Evolutionary conservation across 1,140 invertebrate genomes (phyloP), one percentile per base, ranked within the genome.

Genomic region (Psix sp.): DNA sequence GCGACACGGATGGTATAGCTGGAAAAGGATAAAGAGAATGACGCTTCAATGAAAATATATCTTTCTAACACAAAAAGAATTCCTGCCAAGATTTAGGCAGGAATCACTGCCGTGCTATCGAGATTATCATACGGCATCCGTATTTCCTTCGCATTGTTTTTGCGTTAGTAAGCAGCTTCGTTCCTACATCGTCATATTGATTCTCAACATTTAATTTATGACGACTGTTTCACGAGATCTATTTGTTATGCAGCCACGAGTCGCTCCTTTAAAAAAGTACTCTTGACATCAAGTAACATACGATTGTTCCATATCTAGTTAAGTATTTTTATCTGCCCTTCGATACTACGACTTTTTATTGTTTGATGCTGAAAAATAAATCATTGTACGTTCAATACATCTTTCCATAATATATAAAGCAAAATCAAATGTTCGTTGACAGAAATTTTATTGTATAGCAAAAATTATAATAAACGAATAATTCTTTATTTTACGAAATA

Each of bases 21-120:
- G 15, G 42, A 29, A n/a, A 48, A 48, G 62, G 40, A 63, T 57
- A 56, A 62, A 52, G 60, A 24, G 35, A 67, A 56, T 45, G 56
- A 57, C 40, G 63, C 49, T 63, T 52, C 60, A 66, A 68, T 75
- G 59, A 71, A 78, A 78, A 77, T 76, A 73, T 72, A 75, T 73
- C 71, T 74, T 70, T 51, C 66, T 80, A 79, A 75, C 72, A 68
- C 46, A 36, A 36, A 66, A 77, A 70, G 70, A 70, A 77, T 77
- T 54, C 49, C 31, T 65, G 43, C 49, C 35, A 59, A 67, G 57
- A 76, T 72, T 76, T 72, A 57, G n/a, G n/a, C n/a, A 18, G 42
- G 13, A 65, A 62, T 36, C 26, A 17, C 13, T 42, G 39, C 33
- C 18, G 18, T 14, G 38, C 60, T 5, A 20, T 31, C 35, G 40